phyloP scores from a whole-genome alignment of 2,888 invertebrate genomes.

The Cephus pulcher region DNA sequence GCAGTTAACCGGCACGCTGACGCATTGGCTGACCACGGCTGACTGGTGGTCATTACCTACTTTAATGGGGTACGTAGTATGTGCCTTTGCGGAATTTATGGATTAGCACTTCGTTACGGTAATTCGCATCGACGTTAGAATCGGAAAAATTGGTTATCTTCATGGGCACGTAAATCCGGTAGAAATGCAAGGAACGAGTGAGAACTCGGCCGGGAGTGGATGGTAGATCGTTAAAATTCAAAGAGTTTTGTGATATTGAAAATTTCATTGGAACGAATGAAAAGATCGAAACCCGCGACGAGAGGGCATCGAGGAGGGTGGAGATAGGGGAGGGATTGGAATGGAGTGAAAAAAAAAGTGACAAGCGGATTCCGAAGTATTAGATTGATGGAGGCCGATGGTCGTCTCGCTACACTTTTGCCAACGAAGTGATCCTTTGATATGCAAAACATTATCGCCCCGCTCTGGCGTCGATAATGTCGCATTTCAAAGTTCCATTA shows the following conservation, averaged over 20 bases:
- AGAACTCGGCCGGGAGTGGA: background rate
- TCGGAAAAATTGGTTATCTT: background rate
- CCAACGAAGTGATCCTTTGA: conserved; percentile 44
- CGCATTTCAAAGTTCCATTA: conserved; percentile 58
- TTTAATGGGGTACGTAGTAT: background rate
- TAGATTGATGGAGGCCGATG: conserved; percentile 21
- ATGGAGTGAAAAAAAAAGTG: conserved; percentile 6
- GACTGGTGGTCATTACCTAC: background rate
- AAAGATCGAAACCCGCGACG: background rate
- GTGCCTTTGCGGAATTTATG: background rate
- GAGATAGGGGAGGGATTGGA: background rate
- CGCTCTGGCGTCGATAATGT: conserved; percentile 48
- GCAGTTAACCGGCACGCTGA: background rate
- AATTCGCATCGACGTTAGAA: background rate
- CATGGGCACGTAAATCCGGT: background rate
- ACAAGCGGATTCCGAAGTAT: conserved; percentile 13
- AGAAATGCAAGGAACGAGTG: background rate
- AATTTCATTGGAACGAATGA: background rate
- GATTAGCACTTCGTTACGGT: background rate
- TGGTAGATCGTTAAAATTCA: background rate
- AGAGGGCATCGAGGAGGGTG: background rate
- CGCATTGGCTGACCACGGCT: background rate
- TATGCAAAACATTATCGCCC: conserved; percentile 51
- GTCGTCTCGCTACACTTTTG: conserved; percentile 18
- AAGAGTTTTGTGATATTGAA: background rate